Evolutionary conservation across 2,113 vertebrate species (phyloP).

Genomic region (Otolemur garnettii): DNA sequence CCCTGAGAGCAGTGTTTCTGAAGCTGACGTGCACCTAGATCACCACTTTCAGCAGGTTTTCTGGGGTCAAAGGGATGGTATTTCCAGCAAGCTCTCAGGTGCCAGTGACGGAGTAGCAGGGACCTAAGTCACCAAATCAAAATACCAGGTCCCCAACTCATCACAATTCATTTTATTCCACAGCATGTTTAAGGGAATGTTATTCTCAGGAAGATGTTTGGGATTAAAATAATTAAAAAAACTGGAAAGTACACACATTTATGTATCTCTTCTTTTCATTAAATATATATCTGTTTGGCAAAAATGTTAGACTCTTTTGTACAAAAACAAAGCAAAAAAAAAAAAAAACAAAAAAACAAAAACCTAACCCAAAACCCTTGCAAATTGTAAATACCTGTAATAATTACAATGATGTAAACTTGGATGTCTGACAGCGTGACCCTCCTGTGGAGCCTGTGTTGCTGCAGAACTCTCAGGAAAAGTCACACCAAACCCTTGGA

Average conservation of each 20-base stretch:
- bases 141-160: slow-evolving; percentile 80
- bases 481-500: slow-evolving; percentile 64
- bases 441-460: slow-evolving; percentile 68
- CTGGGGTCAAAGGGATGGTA: background rate
- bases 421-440: slow-evolving; percentile 81
- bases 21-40: background rate
- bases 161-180: slow-evolving; percentile 90
- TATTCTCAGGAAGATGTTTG: slow-evolving; percentile 84
- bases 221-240: slow-evolving; percentile 88
- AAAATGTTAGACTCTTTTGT: slow-evolving; percentile 89
- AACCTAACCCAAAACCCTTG: slow-evolving; percentile 80
- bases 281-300: slow-evolving; percentile 91
- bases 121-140: slow-evolving; percentile 73
- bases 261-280: slow-evolving; percentile 88
- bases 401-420: slow-evolving; percentile 84
- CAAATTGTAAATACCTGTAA: slow-evolving; percentile 84
- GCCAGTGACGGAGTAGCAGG: background rate
- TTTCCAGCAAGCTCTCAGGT: background rate
- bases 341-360: slow-evolving; percentile 70
- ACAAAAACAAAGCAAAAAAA: slow-evolving; percentile 86
- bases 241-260: slow-evolving; percentile 85
- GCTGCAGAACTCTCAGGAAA: slow-evolving; percentile 44
- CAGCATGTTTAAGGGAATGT: slow-evolving; percentile 84
- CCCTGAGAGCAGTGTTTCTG: background rate
- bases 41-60: background rate